Evolutionary conservation across 2,888 invertebrate genomes (phyloP), one percentile per base, ranked within the genome.

Genomic region (Marronus borbonicus): DNA sequence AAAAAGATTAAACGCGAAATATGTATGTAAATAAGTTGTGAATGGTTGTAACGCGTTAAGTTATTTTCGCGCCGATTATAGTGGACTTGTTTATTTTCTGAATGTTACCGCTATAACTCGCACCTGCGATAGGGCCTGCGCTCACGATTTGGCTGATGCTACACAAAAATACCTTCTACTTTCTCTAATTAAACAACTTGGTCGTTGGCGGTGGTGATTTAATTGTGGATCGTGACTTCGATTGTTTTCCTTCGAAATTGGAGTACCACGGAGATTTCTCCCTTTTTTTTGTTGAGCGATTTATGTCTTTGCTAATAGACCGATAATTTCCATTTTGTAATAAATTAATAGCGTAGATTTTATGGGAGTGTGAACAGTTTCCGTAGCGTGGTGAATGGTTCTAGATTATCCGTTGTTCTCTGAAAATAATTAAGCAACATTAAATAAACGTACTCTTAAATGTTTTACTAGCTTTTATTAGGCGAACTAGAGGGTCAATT

Each of bases 151-250:
- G 78, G 72, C 72, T 78, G 65, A 74, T 76, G 78, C 68, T 62
- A 44, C 44, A 76, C 76, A 72, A 80, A 76, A 70, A 70, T 77
- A 77, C 28, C 50, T 12, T 36, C 64, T 55, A 72, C 79, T 80
- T 80, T 80, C 80, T 80, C 80, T 80, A 77, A 79, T 80, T 80
- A 80, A 74, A 76, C 79, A 44, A 70, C 60, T 12, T 55, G 20
- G 28, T 36, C n/a, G 58, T 66, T 17, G 39, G n/a, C 68, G 69
- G 14, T 68, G 79, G 70, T 77, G 80, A 80, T 79, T 79, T 79
- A 80, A 80, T 80, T 79, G 80, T 28, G 31, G 58, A 76, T 80
- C 79, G 80, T 80, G 78, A 77, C 76, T 80, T 44, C 49, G 75
- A 76, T 79, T 75, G 79, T 49, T 58, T 76, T 66, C 58, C 3